Evolutionary conservation across 2,797 vertebrate genomes (phyloP).

Genomic region (Poeciliopsis presidionis): DNA sequence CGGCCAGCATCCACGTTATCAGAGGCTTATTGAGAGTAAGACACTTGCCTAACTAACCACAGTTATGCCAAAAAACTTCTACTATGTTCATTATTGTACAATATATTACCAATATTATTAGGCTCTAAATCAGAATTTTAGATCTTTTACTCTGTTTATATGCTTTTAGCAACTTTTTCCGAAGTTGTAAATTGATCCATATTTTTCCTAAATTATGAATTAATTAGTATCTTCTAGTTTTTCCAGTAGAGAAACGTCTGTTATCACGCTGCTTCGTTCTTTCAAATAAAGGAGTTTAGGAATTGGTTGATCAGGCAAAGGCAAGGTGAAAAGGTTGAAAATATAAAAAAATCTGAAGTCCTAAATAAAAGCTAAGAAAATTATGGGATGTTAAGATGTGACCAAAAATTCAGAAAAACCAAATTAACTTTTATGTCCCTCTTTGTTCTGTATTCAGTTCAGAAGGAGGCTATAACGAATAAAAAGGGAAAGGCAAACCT

Average conservation of each 20-base stretch:
- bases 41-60: slow-evolving; percentile 15
- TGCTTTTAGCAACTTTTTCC: too few relatives aligned
- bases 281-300: neutral
- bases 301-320: neutral
- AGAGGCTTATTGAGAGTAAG: slow-evolving; percentile 86
- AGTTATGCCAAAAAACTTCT: neutral
- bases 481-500: neutral
- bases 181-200: too few relatives aligned
- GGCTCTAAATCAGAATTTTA: neutral
- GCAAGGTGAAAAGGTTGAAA: neutral
- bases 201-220: too few relatives aligned
- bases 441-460: too few relatives aligned
- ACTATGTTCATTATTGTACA: neutral
- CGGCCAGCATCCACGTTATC: slow-evolving; percentile 86
- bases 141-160: too few relatives aligned
- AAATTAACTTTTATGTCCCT: neutral
- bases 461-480: neutral
- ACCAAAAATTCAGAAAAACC: neutral
- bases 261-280: neutral
- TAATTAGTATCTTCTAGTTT: too few relatives aligned
- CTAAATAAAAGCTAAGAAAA: neutral
- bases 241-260: neutral
- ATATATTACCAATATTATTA: neutral
- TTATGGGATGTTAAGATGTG: neutral
- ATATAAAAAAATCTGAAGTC: neutral